Evolutionary conservation across 2,797 vertebrate genomes (phyloP).

Genomic region (Dermochelys coriacea): DNA sequence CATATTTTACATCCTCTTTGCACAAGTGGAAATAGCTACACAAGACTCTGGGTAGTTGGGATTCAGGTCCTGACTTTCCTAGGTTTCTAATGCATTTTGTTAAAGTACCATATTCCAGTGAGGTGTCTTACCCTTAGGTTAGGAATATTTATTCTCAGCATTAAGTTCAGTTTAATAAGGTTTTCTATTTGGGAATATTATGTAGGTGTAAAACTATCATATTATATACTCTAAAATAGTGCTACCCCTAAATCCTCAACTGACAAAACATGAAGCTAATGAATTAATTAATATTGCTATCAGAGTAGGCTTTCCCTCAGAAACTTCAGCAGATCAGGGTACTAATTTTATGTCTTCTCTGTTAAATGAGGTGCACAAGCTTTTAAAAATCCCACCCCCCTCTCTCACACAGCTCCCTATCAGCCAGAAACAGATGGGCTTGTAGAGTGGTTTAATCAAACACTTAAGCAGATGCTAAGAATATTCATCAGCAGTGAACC

Average conservation of each 20-base stretch:
- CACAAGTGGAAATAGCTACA: neutral
- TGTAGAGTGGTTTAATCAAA: conserved; percentile 79
- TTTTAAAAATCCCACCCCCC: conserved; percentile 71
- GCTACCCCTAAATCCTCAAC: conserved; percentile 1
- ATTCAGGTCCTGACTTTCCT: neutral
- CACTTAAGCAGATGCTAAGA: conserved; percentile 79
- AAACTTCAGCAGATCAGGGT: conserved; percentile 67
- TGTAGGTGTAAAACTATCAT: neutral
- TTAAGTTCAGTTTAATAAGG: neutral
- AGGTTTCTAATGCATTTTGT: neutral
- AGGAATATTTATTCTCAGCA: neutral
- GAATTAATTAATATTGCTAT: conserved; percentile 72
- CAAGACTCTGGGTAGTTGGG: neutral
- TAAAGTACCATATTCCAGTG: neutral
- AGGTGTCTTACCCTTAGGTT: neutral
- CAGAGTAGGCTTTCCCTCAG: conserved; percentile 60
- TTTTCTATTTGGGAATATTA: neutral
- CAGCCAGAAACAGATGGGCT: conserved; percentile 80
- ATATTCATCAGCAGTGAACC: conserved; percentile 79
- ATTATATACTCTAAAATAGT: neutral
- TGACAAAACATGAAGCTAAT: conserved; percentile 62
- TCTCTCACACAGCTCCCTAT: conserved; percentile 61
- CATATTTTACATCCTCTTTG: neutral
- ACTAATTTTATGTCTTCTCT: conserved; percentile 75
- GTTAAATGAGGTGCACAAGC: conserved; percentile 79